These are phyloP conservation scores for Meloe dianella DNA, from an alignment of 2,888 invertebrate species.

Conservation along the genomic window DNA sequence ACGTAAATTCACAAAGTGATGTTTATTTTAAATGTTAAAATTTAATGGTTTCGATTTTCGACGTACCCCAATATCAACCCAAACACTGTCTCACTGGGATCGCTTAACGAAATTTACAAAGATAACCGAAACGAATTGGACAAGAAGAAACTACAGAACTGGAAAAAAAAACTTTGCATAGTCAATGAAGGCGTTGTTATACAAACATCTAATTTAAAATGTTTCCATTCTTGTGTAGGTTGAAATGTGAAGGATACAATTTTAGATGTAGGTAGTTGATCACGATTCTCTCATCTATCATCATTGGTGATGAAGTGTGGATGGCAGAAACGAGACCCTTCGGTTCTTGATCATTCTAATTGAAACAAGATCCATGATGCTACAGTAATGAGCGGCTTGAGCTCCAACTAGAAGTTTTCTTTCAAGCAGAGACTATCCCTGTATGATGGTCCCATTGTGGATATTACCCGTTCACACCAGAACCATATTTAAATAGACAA, in stretches of 20 bases:
- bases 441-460: conserved; percentile 51
- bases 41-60: conserved; percentile 44
- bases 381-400: conserved; percentile 52
- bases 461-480: conserved; percentile 50
- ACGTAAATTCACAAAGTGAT: conserved; percentile 52
- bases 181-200: not conserved
- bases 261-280: conserved; percentile 12
- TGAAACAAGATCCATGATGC: conserved; percentile 57
- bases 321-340: conserved; percentile 56
- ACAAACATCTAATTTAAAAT: not conserved
- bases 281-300: conserved; percentile 49
- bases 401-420: conserved; percentile 38
- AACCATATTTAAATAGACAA: conserved; percentile 50
- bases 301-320: conserved; percentile 53
- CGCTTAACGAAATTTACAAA: conserved; percentile 13
- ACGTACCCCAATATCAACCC: not conserved
- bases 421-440: conserved; percentile 46
- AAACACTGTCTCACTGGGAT: conserved; percentile 3
- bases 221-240: not conserved
- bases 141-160: not conserved
- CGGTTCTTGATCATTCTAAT: conserved; percentile 60
- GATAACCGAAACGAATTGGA: not conserved
- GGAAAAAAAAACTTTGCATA: conserved; percentile 10
- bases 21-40: conserved; percentile 54
- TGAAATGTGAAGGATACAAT: not conserved